Conservation (phyloP, 2,797 vertebrate species). For the Spinibarbus caldwelli region DNA sequence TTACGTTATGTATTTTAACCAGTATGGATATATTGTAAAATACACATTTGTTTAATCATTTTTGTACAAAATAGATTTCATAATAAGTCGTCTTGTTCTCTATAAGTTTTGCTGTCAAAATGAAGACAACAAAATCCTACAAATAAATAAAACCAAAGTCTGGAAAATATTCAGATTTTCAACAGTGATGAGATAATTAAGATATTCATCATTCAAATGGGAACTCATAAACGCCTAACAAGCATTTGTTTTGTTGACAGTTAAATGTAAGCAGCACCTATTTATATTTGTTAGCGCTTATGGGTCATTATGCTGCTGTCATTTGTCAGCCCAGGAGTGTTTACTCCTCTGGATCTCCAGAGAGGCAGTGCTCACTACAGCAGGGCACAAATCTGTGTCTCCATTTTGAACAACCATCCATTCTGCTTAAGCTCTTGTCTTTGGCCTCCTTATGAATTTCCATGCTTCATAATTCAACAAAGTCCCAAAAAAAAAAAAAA, state of each 20-base stretch:
- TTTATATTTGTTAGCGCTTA: slow-evolving; percentile 80
- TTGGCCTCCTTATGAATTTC: slow-evolving; percentile 41
- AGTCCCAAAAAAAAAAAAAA: not conserved
- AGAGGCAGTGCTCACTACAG: slow-evolving; percentile 50
- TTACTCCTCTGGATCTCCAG: slow-evolving; percentile 57
- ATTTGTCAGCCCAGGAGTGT: slow-evolving; percentile 71
- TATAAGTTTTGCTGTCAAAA: not conserved
- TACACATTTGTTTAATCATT: not conserved
- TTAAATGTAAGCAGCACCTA: slow-evolving; percentile 76
- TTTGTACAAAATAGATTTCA: not conserved
- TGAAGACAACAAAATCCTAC: slow-evolving; percentile 1
- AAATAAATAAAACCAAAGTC: slow-evolving; percentile 18
- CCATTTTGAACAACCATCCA: slow-evolving; percentile 58
- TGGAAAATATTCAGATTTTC: slow-evolving; percentile 69
- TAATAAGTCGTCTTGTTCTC: not conserved
- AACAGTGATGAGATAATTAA: slow-evolving; percentile 78
- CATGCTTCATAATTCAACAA: slow-evolving; percentile 22
- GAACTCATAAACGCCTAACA: slow-evolving; percentile 80
- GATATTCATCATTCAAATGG: slow-evolving; percentile 79
- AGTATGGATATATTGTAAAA: not conserved
- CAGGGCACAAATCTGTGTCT: slow-evolving; percentile 55
- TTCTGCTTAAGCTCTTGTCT: slow-evolving; percentile 51
- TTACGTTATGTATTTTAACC: not conserved
- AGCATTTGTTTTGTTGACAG: slow-evolving; percentile 81
- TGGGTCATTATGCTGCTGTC: slow-evolving; percentile 74